These are phyloP conservation scores for Cepphus grylle DNA, from an alignment of 2,113 vertebrate genomes.

Conservation along the genomic window DNA sequence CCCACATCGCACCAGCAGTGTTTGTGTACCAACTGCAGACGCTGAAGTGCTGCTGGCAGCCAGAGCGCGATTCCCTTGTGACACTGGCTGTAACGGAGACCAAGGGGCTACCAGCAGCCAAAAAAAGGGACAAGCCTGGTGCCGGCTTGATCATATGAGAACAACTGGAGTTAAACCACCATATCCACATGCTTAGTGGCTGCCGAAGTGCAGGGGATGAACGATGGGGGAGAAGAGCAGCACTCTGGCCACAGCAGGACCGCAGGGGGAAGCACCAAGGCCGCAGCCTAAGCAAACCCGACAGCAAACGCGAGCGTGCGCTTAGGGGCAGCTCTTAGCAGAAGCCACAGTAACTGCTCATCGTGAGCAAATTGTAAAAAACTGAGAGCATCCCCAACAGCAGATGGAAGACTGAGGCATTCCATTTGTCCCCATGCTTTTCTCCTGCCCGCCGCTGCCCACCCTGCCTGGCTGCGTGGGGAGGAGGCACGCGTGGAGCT, in stretches of 20 bases:
- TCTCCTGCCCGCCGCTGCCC: neutral
- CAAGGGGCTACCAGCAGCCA: neutral
- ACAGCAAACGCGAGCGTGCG: fast-evolving
- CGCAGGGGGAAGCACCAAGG: neutral
- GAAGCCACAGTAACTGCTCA: neutral
- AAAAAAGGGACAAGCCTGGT: neutral
- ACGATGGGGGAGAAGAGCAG: neutral
- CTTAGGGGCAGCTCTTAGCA: neutral
- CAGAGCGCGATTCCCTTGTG: neutral
- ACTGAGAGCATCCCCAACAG: neutral
- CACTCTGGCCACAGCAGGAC: fast-evolving
- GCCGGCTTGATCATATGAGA: neutral
- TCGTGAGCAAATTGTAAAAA: neutral
- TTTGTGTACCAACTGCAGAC: fast-evolving
- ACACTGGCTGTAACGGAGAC: neutral
- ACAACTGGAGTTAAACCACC: neutral
- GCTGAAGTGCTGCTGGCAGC: neutral
- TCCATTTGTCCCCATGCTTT: neutral
- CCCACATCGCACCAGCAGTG: neutral
- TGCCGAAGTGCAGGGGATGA: fast-evolving
- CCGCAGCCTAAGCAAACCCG: fast-evolving
- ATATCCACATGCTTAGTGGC: neutral
- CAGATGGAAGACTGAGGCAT: fast-evolving
- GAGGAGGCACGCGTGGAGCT: fast-evolving
- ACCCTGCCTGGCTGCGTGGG: neutral